These are phyloP conservation scores for Anhinga anhinga DNA, from an alignment of 2,113 vertebrate genomes.

Conservation along the genomic window DNA sequence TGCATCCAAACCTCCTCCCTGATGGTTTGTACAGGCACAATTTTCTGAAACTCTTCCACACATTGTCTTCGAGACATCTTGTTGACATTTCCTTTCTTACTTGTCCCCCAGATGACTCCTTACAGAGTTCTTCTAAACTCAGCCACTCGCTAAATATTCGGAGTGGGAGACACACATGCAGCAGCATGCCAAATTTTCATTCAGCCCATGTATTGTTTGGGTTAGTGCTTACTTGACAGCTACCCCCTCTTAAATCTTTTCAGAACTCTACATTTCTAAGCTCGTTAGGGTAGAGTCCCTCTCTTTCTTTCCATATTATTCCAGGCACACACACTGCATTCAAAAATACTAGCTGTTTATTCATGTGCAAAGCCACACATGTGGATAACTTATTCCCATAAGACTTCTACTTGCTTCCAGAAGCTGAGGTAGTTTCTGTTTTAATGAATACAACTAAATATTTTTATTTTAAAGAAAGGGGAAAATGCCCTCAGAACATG, in stretches of 20 bases:
- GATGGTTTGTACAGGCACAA: background rate
- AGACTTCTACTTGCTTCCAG: background rate
- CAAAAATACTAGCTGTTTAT: slow-evolving; percentile 46
- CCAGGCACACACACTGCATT: slow-evolving; percentile 33
- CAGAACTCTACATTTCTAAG: slow-evolving; percentile 4
- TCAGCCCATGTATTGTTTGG: slow-evolving; percentile 38
- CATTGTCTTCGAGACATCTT: background rate
- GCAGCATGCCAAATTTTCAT: background rate
- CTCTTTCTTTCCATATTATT: background rate
- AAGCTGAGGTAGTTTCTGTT: background rate
- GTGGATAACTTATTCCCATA: background rate
- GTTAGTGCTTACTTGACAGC: slow-evolving; percentile 39
- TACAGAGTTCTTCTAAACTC: background rate
- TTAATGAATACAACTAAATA: background rate
- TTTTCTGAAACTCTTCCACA: slow-evolving; percentile 48
- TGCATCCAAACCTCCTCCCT: background rate
- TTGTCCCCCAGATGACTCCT: slow-evolving; percentile 18
- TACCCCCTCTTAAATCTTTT: slow-evolving; percentile 5
- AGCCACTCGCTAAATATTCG: background rate
- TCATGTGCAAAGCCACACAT: slow-evolving; percentile 28
- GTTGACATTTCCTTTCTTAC: slow-evolving; percentile 51
- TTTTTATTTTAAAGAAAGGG: background rate
- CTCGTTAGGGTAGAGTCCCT: background rate
- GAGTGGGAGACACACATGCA: background rate
- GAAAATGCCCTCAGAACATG: background rate